These are phyloP conservation scores for Pheucticus melanocephalus DNA, from an alignment of 2,113 vertebrate species.

Conservation along the genomic window DNA sequence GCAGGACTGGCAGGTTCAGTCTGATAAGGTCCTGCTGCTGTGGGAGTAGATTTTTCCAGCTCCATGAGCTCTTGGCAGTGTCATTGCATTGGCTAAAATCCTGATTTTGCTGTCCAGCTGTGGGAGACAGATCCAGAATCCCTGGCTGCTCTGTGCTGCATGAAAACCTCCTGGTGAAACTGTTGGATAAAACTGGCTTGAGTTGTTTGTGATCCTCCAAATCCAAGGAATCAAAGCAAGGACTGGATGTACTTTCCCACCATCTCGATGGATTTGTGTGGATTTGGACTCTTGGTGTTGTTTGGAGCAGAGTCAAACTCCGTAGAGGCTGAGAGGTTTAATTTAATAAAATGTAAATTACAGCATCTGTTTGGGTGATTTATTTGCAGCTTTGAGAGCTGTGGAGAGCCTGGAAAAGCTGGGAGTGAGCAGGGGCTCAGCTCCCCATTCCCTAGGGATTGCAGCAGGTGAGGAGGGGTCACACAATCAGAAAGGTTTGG, in stretches of 20 bases:
- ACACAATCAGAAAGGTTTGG: neutral
- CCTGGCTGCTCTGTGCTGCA: neutral
- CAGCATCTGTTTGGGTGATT: neutral
- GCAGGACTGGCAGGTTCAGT: neutral
- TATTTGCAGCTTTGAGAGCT: neutral
- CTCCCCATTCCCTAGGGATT: accelerated
- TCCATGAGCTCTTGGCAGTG: neutral
- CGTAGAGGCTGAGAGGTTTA: neutral
- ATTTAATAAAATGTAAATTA: slow-evolving; percentile 20
- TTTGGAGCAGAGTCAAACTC: neutral
- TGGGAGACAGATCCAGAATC: neutral
- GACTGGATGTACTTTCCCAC: neutral
- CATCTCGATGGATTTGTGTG: neutral
- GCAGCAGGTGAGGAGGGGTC: neutral
- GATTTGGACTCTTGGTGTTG: neutral
- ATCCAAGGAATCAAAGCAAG: neutral
- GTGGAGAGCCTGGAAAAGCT: neutral
- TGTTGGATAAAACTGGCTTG: accelerated
- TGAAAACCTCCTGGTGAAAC: neutral
- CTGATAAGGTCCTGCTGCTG: neutral
- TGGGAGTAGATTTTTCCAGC: neutral
- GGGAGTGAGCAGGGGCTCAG: neutral
- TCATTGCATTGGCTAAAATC: neutral
- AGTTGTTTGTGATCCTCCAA: neutral
- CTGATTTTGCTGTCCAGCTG: neutral